phyloP scores from a whole-genome alignment of 2,888 invertebrate genomes.

The Chrysolina oricalcia region DNA sequence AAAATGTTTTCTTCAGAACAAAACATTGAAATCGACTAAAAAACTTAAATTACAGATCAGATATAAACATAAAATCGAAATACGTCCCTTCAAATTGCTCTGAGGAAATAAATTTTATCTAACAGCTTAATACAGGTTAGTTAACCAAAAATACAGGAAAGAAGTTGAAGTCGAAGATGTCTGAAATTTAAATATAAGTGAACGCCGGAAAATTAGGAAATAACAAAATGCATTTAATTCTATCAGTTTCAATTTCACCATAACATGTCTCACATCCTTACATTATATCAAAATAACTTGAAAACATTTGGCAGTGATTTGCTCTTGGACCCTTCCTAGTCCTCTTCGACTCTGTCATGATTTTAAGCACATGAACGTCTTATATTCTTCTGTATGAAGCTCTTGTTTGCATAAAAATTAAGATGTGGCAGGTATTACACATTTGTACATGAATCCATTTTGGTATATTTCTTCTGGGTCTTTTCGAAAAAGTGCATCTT shows the following conservation, averaged over 20 bases:
- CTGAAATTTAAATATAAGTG: too few relatives aligned
- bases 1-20: too few relatives aligned
- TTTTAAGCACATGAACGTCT: neutral
- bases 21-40: too few relatives aligned
- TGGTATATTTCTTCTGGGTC: conserved; percentile 50
- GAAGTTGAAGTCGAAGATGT: too few relatives aligned
- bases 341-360: neutral
- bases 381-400: neutral
- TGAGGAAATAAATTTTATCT: too few relatives aligned
- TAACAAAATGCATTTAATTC: neutral
- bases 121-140: too few relatives aligned
- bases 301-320: neutral
- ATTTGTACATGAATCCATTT: conserved; percentile 48
- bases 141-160: too few relatives aligned
- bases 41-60: too few relatives aligned
- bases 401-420: neutral
- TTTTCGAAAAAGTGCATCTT: conserved; percentile 52
- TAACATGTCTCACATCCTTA: neutral
- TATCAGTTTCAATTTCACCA: neutral
- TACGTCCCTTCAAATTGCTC: too few relatives aligned
- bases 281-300: neutral
- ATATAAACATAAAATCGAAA: too few relatives aligned
- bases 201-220: too few relatives aligned
- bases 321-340: neutral
- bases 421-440: conserved; percentile 32